phyloP scores from a whole-genome alignment of 2,888 invertebrate genomes.

The Athalia cordata region DNA sequence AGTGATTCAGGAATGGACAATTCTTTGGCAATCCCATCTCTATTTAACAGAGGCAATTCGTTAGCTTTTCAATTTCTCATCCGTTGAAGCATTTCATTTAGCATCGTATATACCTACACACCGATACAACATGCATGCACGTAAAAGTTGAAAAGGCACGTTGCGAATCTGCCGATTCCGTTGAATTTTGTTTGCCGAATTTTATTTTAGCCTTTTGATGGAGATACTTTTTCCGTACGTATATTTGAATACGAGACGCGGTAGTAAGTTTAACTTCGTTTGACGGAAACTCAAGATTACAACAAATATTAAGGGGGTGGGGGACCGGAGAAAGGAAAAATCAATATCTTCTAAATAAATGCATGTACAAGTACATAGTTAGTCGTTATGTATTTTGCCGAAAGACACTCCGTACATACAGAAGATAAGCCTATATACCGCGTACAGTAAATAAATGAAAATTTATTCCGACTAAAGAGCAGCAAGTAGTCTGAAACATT shows the following conservation, averaged over 20 bases:
- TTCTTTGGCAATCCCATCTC: neutral
- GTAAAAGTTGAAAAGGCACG: neutral
- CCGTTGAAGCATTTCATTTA: neutral
- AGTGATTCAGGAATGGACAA: neutral
- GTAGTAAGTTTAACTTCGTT: neutral
- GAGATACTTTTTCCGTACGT: neutral
- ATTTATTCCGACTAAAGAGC: slow-evolving; percentile 20
- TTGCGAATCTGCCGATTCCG: neutral
- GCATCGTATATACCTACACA: too few relatives aligned
- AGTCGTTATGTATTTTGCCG: too few relatives aligned
- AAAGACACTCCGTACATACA: too few relatives aligned
- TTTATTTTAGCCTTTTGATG: neutral
- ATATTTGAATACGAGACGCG: slow-evolving; percentile 1
- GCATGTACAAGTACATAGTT: too few relatives aligned
- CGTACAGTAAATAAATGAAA: slow-evolving; percentile 8
- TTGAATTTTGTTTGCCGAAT: slow-evolving; percentile 6
- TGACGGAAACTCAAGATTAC: neutral
- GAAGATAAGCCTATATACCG: too few relatives aligned
- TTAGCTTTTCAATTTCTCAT: neutral
- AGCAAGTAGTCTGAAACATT: neutral
- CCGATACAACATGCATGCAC: neutral
- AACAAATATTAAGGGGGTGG: neutral
- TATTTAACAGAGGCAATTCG: slow-evolving; percentile 3
- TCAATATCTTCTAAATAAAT: too few relatives aligned
- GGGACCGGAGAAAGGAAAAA: neutral